These are phyloP conservation scores for Pentalonia nigronervosa DNA, from an alignment of 1,140 invertebrate genomes.

Conservation along the genomic window DNA sequence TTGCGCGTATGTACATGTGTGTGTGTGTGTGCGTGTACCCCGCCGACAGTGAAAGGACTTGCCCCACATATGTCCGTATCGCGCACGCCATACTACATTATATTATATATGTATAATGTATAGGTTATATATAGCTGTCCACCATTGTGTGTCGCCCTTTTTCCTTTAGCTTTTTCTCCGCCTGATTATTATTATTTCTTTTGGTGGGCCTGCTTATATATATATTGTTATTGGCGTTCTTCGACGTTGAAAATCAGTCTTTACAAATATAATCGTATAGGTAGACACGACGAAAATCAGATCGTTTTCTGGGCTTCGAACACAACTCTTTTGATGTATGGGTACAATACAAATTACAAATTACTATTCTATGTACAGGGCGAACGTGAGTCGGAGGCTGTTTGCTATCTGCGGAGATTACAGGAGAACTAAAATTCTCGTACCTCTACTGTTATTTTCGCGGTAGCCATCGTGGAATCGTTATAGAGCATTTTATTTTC, in stretches of 20 bases:
- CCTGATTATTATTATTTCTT: conserved; percentile 28
- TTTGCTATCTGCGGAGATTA: not conserved
- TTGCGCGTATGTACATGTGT: not conserved
- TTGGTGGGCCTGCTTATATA: not conserved
- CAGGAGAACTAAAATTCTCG: not conserved
- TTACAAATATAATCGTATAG: not conserved
- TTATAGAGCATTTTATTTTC: not conserved
- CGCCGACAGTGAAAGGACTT: conserved; percentile 28
- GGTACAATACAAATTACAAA: conserved; percentile 47
- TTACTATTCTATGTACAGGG: not conserved
- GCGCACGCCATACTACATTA: not conserved
- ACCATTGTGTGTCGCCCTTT: conserved; percentile 56
- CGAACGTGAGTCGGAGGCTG: not conserved
- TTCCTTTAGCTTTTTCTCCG: conserved; percentile 33
- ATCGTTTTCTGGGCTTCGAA: not conserved
- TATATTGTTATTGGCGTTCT: conserved; percentile 41
- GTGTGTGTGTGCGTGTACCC: not conserved
- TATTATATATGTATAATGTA: conserved; percentile 1
- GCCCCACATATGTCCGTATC: conserved; percentile 6
- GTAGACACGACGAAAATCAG: conserved; percentile 29
- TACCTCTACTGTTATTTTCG: not conserved
- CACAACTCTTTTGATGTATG: conserved; percentile 50
- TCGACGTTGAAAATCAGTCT: conserved; percentile 30
- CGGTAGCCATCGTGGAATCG: not conserved
- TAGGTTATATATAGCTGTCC: conserved; percentile 10